Conservation (phyloP, 2,888 invertebrate genomes). For the Drosophila greeni region DNA sequence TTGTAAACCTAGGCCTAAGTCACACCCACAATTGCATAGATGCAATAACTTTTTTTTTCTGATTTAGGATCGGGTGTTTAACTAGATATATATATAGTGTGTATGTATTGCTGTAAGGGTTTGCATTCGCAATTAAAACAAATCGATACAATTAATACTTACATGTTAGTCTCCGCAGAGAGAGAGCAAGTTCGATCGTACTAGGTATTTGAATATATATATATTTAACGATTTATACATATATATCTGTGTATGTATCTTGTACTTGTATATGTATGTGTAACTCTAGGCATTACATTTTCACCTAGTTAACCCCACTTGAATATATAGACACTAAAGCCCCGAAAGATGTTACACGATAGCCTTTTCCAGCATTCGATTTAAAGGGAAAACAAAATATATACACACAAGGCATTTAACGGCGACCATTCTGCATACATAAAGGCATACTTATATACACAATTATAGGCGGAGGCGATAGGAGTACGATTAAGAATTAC, state of each 20-base stretch:
- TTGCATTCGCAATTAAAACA: slow-evolving; percentile 68
- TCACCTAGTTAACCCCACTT: slow-evolving; percentile 15
- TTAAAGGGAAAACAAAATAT: not conserved
- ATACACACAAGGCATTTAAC: slow-evolving; percentile 19
- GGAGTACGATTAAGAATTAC: slow-evolving; percentile 12
- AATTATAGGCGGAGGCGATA: not conserved
- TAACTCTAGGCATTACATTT: slow-evolving; percentile 20
- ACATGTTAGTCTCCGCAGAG: slow-evolving; percentile 28
- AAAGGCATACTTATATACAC: slow-evolving; percentile 19
- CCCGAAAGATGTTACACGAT: slow-evolving; percentile 4
- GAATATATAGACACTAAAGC: slow-evolving; percentile 17
- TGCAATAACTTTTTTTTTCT: slow-evolving; percentile 27
- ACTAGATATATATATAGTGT: slow-evolving; percentile 20
- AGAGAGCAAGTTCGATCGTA: slow-evolving; percentile 17
- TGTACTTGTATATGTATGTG: slow-evolving; percentile 25
- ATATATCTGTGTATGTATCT: slow-evolving; percentile 10
- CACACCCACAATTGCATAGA: slow-evolving; percentile 17
- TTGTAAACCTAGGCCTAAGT: slow-evolving; percentile 20
- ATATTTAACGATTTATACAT: slow-evolving; percentile 24
- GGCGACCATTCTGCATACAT: slow-evolving; percentile 13
- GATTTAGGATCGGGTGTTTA: slow-evolving; percentile 20
- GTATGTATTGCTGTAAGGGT: slow-evolving; percentile 29
- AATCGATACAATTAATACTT: slow-evolving; percentile 25
- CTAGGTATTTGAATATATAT: slow-evolving; percentile 36
- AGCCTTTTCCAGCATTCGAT: slow-evolving; percentile 21